Evolutionary conservation across 2,888 invertebrate species (phyloP), one percentile per base, ranked within the genome.

Genomic region (Diarsia dahlii): DNA sequence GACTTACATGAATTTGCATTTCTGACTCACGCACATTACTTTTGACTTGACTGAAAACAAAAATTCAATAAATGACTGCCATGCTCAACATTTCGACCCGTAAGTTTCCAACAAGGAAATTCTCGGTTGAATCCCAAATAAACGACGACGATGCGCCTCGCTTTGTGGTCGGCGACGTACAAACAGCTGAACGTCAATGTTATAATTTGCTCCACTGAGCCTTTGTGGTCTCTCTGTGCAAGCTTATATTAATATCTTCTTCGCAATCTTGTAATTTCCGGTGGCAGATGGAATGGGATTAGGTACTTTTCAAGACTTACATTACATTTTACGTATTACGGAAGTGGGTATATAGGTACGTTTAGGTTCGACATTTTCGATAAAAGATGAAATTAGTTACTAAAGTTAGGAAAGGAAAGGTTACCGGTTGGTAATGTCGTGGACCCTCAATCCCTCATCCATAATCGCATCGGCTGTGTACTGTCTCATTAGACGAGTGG

Each of bases 101-200:
- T 77, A 71, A 66, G 45, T 74, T 50, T 69, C 15, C 50, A 68
- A 28, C 28, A 18, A 62, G 65, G 65, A 74, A 69, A 74, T 71
- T 77, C 80, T 77, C 62, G 68, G 56, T 77, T 84, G 65, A 71
- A 80, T 84, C 45, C 62, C 69, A 23, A 71, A 34, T 71, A 71
- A 63, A 65, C 65, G 8, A 65, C 65, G 8, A 39, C 54, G 15
- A 54, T 71, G 70, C 52, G 71, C 50, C 15, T 66, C 80, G 64
- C 85, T 77, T 82, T 80, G 82, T 77, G 76, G 74, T 65, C 71
- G 34, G 10, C 28, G 50, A 65, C 62, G 54, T 72, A 67, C 34
- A 71, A 69, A 73, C 80, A 67, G 70, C 56, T 71, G 34, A 72
- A 65, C 52, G 58, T 69, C 65, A 67, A 56, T 54, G 72, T 64